Percentiles rank a stretch among this genome's conserved stretches.
Evolutionary conservation across 2,113 vertebrate genomes (phyloP).

Genomic region (Antechinus stuartii): DNA sequence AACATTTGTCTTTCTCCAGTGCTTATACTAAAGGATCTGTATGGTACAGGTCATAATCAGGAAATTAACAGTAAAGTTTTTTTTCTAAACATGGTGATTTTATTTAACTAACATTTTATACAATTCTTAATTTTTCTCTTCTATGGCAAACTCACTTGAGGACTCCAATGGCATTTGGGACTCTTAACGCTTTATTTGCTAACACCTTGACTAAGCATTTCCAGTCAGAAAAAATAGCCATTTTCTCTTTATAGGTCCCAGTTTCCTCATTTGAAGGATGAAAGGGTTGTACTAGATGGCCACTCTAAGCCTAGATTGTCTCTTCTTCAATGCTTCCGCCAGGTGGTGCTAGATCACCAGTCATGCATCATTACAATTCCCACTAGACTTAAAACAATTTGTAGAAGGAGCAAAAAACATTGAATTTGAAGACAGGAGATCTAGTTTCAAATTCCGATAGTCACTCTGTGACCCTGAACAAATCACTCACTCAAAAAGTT

Average conservation of each 20-base stretch:
- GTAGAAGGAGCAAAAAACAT: not conserved
- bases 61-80: not conserved
- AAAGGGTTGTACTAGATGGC: not conserved
- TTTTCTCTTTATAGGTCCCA: not conserved
- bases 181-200: not conserved
- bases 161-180: not conserved
- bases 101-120: not conserved
- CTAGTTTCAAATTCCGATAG: not conserved
- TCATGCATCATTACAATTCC: not conserved
- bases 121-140: not conserved
- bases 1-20: not conserved
- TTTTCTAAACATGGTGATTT: not conserved
- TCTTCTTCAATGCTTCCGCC: slow-evolving; percentile 20
- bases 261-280: not conserved
- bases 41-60: not conserved
- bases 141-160: not conserved
- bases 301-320: slow-evolving; percentile 14
- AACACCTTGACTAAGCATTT: not conserved
- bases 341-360: slow-evolving; percentile 58
- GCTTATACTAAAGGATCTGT: not conserved
- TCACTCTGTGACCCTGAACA: not conserved
- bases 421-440: not conserved
- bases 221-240: not conserved
- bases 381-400: accelerated
- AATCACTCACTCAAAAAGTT: not conserved